Percentiles rank a stretch among this genome's conserved stretches.
Evolutionary conservation across 2,113 vertebrate species (phyloP).

Genomic region (Notarius lentiginosus): DNA sequence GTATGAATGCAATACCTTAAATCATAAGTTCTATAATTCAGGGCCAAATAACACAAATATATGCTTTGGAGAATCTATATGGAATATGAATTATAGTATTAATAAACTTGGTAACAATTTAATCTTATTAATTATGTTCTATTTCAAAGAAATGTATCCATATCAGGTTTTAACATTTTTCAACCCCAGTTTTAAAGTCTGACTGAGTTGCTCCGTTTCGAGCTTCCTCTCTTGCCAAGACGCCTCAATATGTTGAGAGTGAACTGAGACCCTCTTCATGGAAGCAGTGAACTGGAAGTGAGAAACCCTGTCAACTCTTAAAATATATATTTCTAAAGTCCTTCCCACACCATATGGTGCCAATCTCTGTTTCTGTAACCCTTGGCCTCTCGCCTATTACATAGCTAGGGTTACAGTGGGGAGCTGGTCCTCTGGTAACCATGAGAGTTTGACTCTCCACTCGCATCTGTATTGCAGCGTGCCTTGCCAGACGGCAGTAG

Average conservation of each 20-base stretch:
- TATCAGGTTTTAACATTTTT: not conserved
- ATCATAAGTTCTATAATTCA: not conserved
- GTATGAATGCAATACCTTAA: not conserved
- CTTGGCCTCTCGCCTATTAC: too few species aligned
- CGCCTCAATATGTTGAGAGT: not conserved
- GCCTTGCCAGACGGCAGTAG: too few species aligned
- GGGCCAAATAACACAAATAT: not conserved
- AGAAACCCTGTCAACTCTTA: not conserved
- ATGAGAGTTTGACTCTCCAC: too few species aligned
- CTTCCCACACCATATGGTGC: too few species aligned
- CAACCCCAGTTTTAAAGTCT: not conserved
- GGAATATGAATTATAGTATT: not conserved
- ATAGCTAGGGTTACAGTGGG: too few species aligned
- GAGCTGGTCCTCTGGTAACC: too few species aligned
- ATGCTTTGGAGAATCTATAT: not conserved
- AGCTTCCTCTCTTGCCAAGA: not conserved
- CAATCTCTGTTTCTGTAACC: too few species aligned
- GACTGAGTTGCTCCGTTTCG: not conserved
- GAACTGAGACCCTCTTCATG: not conserved
- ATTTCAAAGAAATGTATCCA: not conserved
- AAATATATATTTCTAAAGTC: not conserved
- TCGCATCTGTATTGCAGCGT: too few species aligned
- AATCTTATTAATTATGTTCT: not conserved
- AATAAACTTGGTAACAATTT: not conserved
- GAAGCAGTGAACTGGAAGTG: not conserved